Conservation (phyloP, 2,797 vertebrate species). For the Melanotaenia boesemani region DNA sequence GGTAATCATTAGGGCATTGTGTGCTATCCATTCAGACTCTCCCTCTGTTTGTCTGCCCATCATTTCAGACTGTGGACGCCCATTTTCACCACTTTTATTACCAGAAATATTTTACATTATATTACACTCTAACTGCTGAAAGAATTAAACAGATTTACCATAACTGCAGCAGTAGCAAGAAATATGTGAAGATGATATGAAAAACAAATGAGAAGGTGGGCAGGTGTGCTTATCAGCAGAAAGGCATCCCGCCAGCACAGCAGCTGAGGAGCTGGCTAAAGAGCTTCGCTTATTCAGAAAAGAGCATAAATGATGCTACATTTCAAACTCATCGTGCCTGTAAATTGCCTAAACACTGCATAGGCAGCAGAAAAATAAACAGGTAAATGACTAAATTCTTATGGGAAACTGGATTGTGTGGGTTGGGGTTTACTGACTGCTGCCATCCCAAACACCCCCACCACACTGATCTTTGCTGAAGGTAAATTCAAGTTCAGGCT, state of each 20-base stretch:
- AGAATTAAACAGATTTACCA: neutral
- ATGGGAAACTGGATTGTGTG: neutral
- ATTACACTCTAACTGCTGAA: neutral
- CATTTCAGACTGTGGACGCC: constrained; percentile 18
- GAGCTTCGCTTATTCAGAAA: constrained; percentile 28
- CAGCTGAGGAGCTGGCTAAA: constrained; percentile 37
- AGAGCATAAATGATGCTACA: constrained; percentile 20
- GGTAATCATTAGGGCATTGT: constrained; percentile 64
- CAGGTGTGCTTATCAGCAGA: constrained; percentile 48
- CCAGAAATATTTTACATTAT: neutral
- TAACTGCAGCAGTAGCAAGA: neutral
- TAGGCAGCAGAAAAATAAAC: neutral
- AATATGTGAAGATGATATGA: constrained; percentile 8
- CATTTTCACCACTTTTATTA: constrained; percentile 15
- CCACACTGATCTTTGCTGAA: neutral
- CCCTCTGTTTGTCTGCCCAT: constrained; percentile 31
- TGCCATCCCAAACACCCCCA: neutral
- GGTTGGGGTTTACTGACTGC: neutral
- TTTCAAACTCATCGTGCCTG: neutral
- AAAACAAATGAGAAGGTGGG: constrained; percentile 15
- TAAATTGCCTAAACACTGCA: neutral
- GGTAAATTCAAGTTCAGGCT: neutral
- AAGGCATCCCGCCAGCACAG: constrained; percentile 50
- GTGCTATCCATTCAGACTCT: constrained; percentile 37
- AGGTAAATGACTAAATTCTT: neutral